These are phyloP conservation scores for Sterna hirundo DNA, from an alignment of 2,113 vertebrate genomes.

Conservation along the genomic window DNA sequence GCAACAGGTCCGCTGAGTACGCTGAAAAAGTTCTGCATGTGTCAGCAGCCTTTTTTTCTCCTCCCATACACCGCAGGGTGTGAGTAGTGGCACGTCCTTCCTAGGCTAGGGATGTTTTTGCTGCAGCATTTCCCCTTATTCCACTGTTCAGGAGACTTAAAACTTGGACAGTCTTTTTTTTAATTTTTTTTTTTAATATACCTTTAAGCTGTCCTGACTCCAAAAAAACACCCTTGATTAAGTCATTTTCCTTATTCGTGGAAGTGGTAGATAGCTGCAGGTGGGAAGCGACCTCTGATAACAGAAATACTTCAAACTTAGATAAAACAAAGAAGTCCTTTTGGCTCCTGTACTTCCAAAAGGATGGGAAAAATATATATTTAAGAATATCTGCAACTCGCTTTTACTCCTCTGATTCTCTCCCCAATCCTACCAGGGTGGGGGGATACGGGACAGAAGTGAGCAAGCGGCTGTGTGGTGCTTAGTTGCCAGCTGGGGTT, in stretches of 20 bases:
- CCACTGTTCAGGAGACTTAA: not conserved
- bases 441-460: not conserved
- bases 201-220: not conserved
- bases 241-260: not conserved
- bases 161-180: not conserved
- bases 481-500: not conserved
- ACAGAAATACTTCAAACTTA: not conserved
- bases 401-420: not conserved
- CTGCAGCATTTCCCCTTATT: not conserved
- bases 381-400: not conserved
- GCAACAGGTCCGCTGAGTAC: conserved; percentile 59
- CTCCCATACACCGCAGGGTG: not conserved
- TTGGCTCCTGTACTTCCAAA: not conserved
- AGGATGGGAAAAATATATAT: not conserved
- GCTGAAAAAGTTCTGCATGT: not conserved
- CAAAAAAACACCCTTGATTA: not conserved
- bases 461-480: not conserved
- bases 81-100: not conserved
- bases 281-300: not conserved
- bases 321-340: not conserved
- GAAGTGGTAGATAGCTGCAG: not conserved
- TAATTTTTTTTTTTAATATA: not conserved
- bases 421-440: not conserved
- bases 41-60: not conserved
- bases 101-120: not conserved